Evolutionary conservation across 2,797 vertebrate genomes (phyloP).

Genomic region (Tenualosa ilisha): DNA sequence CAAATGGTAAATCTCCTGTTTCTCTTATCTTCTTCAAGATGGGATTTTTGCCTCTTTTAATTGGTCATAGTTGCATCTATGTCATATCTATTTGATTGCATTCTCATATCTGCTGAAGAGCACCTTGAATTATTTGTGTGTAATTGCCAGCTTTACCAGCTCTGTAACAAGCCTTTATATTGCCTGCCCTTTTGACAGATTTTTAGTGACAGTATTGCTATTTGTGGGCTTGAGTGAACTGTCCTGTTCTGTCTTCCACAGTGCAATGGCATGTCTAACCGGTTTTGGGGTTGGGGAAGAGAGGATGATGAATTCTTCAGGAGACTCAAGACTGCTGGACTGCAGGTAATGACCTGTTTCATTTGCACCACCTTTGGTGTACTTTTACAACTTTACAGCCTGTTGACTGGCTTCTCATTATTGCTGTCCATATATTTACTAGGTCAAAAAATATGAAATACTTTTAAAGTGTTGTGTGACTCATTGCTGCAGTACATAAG

Average conservation of each 20-base stretch:
- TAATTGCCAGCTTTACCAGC: not conserved
- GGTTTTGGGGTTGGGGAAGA: slow-evolving; percentile 98
- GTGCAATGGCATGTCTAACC: slow-evolving; percentile 99
- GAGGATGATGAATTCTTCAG: slow-evolving; percentile 97
- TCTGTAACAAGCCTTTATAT: not conserved
- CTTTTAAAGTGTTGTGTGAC: too few relatives aligned
- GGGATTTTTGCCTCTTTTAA: not conserved
- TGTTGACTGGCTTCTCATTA: too few relatives aligned
- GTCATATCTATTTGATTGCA: not conserved
- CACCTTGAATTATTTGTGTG: not conserved
- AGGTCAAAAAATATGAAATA: too few relatives aligned
- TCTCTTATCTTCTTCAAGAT: not conserved
- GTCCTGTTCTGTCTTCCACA: slow-evolving; percentile 54
- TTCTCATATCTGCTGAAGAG: not conserved
- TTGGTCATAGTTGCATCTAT: not conserved
- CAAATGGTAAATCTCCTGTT: slow-evolving; percentile 77
- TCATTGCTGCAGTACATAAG: too few relatives aligned
- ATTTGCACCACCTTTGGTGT: not conserved
- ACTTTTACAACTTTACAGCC: not conserved
- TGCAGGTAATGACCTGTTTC: slow-evolving; percentile 78
- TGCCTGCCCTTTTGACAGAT: not conserved
- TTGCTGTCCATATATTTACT: too few relatives aligned
- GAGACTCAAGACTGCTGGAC: slow-evolving; percentile 85
- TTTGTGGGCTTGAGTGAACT: not conserved
- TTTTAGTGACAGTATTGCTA: not conserved